phyloP scores from a whole-genome alignment of 2,113 vertebrate species.

The Gavia stellata region DNA sequence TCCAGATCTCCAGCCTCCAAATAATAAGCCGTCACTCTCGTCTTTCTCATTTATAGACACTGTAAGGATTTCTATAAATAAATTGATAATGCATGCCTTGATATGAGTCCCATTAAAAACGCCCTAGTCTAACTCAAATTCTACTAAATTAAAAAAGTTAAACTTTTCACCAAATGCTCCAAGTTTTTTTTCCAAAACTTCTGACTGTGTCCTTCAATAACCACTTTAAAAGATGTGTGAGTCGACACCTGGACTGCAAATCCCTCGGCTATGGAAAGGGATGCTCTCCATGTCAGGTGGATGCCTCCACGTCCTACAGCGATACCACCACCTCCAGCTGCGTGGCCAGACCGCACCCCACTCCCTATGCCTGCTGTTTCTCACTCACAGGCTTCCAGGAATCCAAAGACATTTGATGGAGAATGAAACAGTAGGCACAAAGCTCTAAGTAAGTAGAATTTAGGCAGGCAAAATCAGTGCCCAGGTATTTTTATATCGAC shows the following conservation, averaged over 20 bases:
- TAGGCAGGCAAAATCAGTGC: not conserved
- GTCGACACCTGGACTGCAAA: fast-evolving
- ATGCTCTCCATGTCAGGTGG: not conserved
- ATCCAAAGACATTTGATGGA: not conserved
- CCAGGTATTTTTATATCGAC: not conserved
- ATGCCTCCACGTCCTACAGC: not conserved
- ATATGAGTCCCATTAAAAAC: not conserved
- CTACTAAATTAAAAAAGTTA: not conserved
- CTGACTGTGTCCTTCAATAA: not conserved
- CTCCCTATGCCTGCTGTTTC: not conserved
- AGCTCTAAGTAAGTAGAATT: not conserved
- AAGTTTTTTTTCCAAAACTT: not conserved
- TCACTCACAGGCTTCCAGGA: not conserved
- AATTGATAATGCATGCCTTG: not conserved
- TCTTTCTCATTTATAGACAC: not conserved
- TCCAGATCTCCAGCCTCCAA: not conserved
- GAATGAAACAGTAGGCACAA: not conserved
- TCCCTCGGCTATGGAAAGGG: not conserved
- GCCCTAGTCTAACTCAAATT: not conserved
- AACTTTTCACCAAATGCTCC: not conserved
- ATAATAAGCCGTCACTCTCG: not conserved
- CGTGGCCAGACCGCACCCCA: not conserved
- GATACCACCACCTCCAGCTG: not conserved
- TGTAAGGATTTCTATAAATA: not conserved
- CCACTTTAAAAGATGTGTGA: not conserved